Conservation (phyloP, 2,888 invertebrate genomes). For the Muschampia staudingeri region DNA sequence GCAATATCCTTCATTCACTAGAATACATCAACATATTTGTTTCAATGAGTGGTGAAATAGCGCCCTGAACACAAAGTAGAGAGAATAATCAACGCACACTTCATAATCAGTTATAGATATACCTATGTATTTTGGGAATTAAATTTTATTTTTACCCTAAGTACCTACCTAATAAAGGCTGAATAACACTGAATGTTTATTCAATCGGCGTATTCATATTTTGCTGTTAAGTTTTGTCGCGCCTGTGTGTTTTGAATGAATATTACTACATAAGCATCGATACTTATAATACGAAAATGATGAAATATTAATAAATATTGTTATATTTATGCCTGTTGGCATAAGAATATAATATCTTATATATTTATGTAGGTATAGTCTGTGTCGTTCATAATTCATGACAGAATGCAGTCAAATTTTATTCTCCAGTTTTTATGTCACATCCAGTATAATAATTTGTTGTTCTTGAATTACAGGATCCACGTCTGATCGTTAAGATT, state of each 20-base stretch:
- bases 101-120: no score
- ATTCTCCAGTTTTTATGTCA: slow-evolving; percentile 8
- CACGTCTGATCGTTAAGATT: slow-evolving; percentile 18
- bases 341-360: background rate
- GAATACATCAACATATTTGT: no score
- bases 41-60: no score
- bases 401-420: background rate
- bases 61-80: no score
- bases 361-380: background rate
- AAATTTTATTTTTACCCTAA: background rate
- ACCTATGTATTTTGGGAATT: no score
- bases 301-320: background rate
- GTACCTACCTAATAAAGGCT: background rate
- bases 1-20: no score
- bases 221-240: slow-evolving; percentile 28
- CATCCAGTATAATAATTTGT: slow-evolving; percentile 28
- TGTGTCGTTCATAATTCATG: background rate
- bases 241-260: slow-evolving; percentile 10
- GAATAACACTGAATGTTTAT: slow-evolving; percentile 34
- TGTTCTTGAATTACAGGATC: slow-evolving; percentile 18
- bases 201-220: slow-evolving; percentile 26
- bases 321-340: background rate
- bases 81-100: no score
- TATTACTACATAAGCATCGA: background rate
- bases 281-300: background rate